A percentile compares a stretch with the other conserved stretches of the same genome.
phyloP scores from a whole-genome alignment of 2,888 invertebrate species.

The Hyalella azteca region DNA sequence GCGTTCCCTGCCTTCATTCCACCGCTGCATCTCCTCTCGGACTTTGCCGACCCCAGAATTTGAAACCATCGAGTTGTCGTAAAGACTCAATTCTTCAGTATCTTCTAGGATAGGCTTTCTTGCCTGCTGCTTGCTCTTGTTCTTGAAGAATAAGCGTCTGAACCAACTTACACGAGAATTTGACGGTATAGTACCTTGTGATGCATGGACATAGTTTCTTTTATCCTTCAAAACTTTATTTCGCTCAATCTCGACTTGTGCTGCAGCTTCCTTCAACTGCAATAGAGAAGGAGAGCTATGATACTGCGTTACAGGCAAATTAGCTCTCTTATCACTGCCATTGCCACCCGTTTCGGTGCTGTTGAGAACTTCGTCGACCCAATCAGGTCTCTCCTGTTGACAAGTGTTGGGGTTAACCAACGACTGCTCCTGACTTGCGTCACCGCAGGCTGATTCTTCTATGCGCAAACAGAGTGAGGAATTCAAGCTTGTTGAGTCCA shows the following conservation, averaged over 20 bases:
- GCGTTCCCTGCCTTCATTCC: not conserved
- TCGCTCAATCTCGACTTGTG: not conserved
- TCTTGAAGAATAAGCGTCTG: not conserved
- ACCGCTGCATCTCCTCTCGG: not conserved
- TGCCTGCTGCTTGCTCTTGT: not conserved
- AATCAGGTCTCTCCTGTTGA: constrained; percentile 24
- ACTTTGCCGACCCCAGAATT: not conserved
- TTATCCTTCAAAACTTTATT: not conserved
- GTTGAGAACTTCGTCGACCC: constrained; percentile 10
- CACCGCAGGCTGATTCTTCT: not conserved
- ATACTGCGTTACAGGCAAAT: not conserved
- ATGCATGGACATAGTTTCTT: not conserved
- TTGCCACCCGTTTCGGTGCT: not conserved
- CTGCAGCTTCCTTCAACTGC: not conserved
- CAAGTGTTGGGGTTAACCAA: not conserved
- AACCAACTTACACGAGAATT: not conserved
- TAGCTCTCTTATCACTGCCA: not conserved
- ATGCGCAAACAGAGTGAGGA: constrained; percentile 18
- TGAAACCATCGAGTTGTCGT: not conserved
- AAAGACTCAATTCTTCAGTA: constrained; percentile 22
- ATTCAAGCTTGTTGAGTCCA: constrained; percentile 11
- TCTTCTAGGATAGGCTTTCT: constrained; percentile 14
- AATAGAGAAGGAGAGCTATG: not conserved
- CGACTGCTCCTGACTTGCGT: not conserved
- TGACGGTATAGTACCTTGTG: not conserved